Evolutionary conservation across 2,797 vertebrate species (phyloP).

Genomic region (Ambastaia sidthimunki): DNA sequence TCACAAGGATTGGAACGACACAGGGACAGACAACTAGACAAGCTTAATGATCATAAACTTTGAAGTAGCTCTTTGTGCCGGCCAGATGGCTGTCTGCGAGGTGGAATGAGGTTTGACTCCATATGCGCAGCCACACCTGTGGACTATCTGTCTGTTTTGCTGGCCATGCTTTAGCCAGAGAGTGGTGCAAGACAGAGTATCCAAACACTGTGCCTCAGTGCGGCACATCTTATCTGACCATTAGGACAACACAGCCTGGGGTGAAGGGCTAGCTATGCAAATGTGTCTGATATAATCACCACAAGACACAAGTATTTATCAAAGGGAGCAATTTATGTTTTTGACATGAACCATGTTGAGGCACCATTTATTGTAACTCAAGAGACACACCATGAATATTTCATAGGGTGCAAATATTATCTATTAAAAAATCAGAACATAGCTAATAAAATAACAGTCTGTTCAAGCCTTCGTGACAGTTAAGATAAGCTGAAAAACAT

Average conservation of each 20-base stretch:
- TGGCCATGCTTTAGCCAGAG: not conserved
- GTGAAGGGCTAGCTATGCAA: conserved; percentile 40
- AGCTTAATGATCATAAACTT: conserved; percentile 56
- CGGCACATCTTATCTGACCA: conserved; percentile 35
- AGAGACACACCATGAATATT: conserved; percentile 29
- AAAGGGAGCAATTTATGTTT: conserved; percentile 5
- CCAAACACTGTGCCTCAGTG: conserved; percentile 43
- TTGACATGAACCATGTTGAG: conserved; percentile 24
- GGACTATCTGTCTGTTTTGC: conserved; percentile 57
- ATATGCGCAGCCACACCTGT: conserved; percentile 60
- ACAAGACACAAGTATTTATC: conserved; percentile 26
- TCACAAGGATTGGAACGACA: conserved; percentile 44
- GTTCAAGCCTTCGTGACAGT: conserved; percentile 21
- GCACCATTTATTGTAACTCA: conserved; percentile 3
- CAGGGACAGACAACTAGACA: conserved; percentile 52
- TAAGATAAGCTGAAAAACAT: conserved; percentile 8
- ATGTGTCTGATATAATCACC: conserved; percentile 6
- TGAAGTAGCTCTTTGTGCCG: conserved; percentile 43
- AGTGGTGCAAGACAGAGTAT: conserved; percentile 39
- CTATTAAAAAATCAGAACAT: conserved; percentile 12
- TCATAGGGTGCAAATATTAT: conserved; percentile 27
- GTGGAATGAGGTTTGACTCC: conserved; percentile 59
- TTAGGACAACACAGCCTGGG: conserved; percentile 42
- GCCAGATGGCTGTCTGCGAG: conserved; percentile 59
- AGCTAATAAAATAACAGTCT: not conserved